Base-by-base conservation (phyloP, 64 coral and sea anemone genomes). In the Dendrophyllia cribrosa region DNA sequence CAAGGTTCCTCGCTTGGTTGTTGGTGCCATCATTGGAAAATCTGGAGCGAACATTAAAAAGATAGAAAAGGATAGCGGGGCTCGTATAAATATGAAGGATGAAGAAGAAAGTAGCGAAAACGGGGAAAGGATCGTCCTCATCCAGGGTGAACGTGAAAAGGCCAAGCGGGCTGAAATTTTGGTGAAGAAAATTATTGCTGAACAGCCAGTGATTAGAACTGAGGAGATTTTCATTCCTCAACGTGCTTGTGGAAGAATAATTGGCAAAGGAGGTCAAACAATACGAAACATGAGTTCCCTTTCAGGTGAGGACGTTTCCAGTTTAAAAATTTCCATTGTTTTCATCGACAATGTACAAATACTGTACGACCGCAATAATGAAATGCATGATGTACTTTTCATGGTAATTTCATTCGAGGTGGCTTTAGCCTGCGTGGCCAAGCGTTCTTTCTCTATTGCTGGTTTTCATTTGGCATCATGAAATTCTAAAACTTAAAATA, bases 111-210 rank as follows among this genome's bases (percentile, higher is more conserved):
- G 65, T 7, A 51, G 15, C 0, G 51, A 87, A 43, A 59, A 59
- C 21, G 20, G 7, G 12, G 91, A 77, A 2, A 87, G 92, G 63
- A 93, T 77, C 4, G 47, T 93, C 0, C 53, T 93, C 1, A 88
- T 93, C 19, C 80, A 88, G 82, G 92, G 92, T 8, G 92, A 93
- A 74, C 76, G 92, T 21, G 92, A 93, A 74, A 93, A 88, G 24
- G 85, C 76, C 15, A 87, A 66, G 24, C 56, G 82, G 49, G 92
- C 92, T 9, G 92, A 93, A 74, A 59, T 88, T 8, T 58, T 93
- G 58, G 55, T 93, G 4, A 87, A 88, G 75, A 88, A 93, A 72
- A 71, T 93, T 63, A 82, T 93, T 16, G 63, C 73, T 26, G 92
- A 93, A 13, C 92, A 93, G 43, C 92, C 92, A 43, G 81, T 68